Evolutionary conservation across 1,140 invertebrate genomes (phyloP).

Genomic region (Drosophila elegans): DNA sequence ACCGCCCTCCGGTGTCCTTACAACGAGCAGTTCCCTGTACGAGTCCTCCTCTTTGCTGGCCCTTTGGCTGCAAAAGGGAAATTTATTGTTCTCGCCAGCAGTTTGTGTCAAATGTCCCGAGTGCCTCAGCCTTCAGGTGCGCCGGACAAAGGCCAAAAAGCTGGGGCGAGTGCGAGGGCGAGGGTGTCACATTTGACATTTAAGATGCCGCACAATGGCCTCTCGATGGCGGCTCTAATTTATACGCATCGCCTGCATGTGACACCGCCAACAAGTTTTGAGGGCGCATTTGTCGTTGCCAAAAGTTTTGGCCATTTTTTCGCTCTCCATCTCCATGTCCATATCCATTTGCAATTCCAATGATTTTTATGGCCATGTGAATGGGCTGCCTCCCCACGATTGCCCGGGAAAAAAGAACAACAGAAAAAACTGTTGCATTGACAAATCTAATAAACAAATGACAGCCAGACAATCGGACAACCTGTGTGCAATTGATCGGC

Average conservation of each 20-base stretch:
- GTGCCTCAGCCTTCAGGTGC: slow-evolving; percentile 63
- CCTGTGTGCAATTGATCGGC: slow-evolving; percentile 46
- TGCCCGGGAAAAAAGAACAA: slow-evolving; percentile 2
- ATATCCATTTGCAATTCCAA: slow-evolving; percentile 80
- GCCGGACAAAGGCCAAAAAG: slow-evolving; percentile 40
- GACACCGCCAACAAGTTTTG: slow-evolving; percentile 66
- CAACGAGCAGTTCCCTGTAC: slow-evolving; percentile 25
- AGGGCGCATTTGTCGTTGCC: slow-evolving; percentile 66
- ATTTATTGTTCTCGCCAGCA: slow-evolving; percentile 71
- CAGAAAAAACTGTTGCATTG: slow-evolving; percentile 69
- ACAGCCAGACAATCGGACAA: slow-evolving; percentile 36
- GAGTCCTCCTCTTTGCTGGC: slow-evolving; percentile 36
- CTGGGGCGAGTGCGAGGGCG: slow-evolving; percentile 53
- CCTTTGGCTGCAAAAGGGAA: slow-evolving; percentile 60
- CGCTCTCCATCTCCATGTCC: slow-evolving; percentile 3
- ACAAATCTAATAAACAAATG: slow-evolving; percentile 80
- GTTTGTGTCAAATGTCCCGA: slow-evolving; percentile 68
- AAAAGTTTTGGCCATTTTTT: slow-evolving; percentile 44
- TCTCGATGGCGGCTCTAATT: slow-evolving; percentile 60
- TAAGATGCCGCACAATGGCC: slow-evolving; percentile 80
- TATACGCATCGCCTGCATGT: slow-evolving; percentile 79
- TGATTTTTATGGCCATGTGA: slow-evolving; percentile 61
- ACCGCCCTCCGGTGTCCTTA: slow-evolving; percentile 16
- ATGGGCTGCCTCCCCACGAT: slow-evolving; percentile 4
- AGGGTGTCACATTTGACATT: slow-evolving; percentile 81